Evolutionary conservation across 2,113 vertebrate species (phyloP).

Genomic region (Dissostichus mawsoni): DNA sequence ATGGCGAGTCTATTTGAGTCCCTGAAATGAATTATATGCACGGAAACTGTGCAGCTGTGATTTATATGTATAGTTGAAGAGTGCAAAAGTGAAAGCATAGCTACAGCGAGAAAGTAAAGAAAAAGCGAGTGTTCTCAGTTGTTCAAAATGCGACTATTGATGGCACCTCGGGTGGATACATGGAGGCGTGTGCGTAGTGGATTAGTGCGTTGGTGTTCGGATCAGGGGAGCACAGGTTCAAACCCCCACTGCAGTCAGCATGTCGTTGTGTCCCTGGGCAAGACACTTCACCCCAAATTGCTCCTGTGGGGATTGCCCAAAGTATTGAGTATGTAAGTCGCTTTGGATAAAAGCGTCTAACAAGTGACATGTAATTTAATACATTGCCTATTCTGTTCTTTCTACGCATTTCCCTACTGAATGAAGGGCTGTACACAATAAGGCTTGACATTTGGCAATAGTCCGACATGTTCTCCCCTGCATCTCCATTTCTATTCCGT

Average conservation of each 20-base stretch:
- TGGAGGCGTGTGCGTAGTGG: no score
- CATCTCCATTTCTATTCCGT: constrained; percentile 12
- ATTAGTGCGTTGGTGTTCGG: no score
- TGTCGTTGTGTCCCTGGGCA: no score
- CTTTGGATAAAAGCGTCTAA: no score
- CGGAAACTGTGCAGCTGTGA: not conserved
- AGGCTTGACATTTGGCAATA: constrained; percentile 30
- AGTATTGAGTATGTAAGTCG: no score
- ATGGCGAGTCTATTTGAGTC: no score
- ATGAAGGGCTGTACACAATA: not conserved
- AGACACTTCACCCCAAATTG: no score
- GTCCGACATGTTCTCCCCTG: not conserved
- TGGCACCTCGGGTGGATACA: not conserved
- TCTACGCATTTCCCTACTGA: constrained; percentile 7
- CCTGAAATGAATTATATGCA: not conserved
- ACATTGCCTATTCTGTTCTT: constrained; percentile 6
- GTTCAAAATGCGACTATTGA: constrained; percentile 3
- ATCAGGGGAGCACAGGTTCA: no score
- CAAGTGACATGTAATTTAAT: not conserved
- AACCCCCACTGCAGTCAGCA: no score
- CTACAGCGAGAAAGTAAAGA: not conserved
- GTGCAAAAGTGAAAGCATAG: not conserved
- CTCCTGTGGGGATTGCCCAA: no score
- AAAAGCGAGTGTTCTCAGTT: not conserved
- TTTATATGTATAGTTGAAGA: constrained; percentile 7